These are phyloP conservation scores for Calameuta idolon DNA, from an alignment of 2,888 invertebrate genomes.

Conservation along the genomic window DNA sequence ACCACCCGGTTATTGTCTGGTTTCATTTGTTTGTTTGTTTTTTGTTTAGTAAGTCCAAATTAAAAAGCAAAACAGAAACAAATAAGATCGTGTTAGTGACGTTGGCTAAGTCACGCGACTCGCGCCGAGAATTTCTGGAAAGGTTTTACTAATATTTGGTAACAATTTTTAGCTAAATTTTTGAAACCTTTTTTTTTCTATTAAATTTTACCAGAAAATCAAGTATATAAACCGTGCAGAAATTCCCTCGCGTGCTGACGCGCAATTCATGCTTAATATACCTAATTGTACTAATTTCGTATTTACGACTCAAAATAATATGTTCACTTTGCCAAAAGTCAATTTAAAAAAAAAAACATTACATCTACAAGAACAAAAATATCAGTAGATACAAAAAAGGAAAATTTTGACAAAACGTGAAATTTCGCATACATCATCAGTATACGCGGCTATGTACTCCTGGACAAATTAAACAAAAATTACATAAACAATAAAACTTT, in stretches of 20 bases:
- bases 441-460: background rate
- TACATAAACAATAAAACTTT: background rate
- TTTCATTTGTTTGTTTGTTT: conserved; percentile 31
- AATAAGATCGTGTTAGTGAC: conserved; percentile 68
- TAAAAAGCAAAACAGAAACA: conserved; percentile 70
- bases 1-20: conserved; percentile 82
- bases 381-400: background rate
- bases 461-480: background rate
- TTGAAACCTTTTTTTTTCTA: background rate
- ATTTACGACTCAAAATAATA: background rate
- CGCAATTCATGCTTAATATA: background rate
- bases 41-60: conserved; percentile 68
- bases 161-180: background rate
- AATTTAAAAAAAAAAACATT: background rate
- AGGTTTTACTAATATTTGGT: background rate
- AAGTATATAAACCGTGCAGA: background rate
- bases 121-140: background rate
- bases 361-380: background rate
- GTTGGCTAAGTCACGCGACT: conserved; percentile 31
- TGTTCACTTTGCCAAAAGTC: background rate
- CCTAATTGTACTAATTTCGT: conserved; percentile 8
- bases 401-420: background rate
- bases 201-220: background rate
- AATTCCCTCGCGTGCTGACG: background rate
- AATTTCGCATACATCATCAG: background rate